Evolutionary conservation across 2,888 invertebrate species (phyloP).

Genomic region (Tridacna crocea): DNA sequence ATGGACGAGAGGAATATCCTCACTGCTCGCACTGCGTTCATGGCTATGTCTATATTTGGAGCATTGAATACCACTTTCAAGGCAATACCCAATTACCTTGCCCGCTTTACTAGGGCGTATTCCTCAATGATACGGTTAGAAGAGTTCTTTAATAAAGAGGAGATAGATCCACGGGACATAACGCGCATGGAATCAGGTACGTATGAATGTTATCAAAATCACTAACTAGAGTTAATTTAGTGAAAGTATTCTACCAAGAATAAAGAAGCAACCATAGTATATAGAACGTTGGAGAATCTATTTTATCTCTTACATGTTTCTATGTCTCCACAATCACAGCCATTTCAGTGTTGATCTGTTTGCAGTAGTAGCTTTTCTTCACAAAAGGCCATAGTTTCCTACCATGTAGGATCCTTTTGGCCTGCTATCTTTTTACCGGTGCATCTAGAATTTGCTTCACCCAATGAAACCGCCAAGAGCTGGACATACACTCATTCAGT

Average conservation of each 20-base stretch:
- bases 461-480: too few relatives aligned
- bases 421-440: too few relatives aligned
- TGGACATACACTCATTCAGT: too few relatives aligned
- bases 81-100: constrained; percentile 97
- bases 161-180: constrained; percentile 61
- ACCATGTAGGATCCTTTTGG: too few relatives aligned
- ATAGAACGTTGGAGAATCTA: background rate
- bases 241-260: background rate
- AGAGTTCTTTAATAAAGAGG: constrained; percentile 63
- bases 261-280: background rate
- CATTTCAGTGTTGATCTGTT: background rate
- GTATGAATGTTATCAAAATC: background rate
- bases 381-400: too few relatives aligned
- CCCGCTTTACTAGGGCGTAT: constrained; percentile 57
- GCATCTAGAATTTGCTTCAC: too few relatives aligned
- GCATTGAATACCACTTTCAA: constrained; percentile 91
- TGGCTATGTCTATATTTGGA: constrained; percentile 83
- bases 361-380: background rate
- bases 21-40: constrained; percentile 87
- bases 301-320: background rate
- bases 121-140: constrained; percentile 63
- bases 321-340: background rate
- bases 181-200: constrained; percentile 33
- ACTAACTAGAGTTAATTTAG: background rate
- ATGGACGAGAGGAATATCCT: constrained; percentile 84